Percentiles rank a stretch among this genome's conserved stretches.
Evolutionary conservation across 2,888 invertebrate genomes (phyloP).

Genomic region (Bellardia pandia): DNA sequence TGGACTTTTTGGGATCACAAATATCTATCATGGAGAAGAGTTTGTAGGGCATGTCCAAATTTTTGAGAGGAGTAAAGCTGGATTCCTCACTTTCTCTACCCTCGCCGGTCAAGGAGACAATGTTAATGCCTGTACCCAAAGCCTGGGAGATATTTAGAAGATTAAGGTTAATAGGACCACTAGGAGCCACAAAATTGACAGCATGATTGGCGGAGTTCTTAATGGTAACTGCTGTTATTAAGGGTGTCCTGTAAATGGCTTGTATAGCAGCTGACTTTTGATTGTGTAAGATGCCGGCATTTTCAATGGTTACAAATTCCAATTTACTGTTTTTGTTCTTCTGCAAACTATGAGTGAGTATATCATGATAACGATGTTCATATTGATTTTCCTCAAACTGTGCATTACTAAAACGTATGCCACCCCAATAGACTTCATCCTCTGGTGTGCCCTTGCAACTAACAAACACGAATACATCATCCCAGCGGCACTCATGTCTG

Average conservation of each 20-base stretch:
- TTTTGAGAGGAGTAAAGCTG: constrained; percentile 93
- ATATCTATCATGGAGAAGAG: constrained; percentile 97
- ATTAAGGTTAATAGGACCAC: constrained; percentile 91
- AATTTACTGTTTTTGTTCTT: constrained; percentile 90
- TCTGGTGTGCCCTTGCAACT: constrained; percentile 90
- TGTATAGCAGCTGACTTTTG: constrained; percentile 97
- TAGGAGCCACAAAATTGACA: constrained; percentile 95
- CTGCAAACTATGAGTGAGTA: constrained; percentile 90
- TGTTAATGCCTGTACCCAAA: constrained; percentile 95
- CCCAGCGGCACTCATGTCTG: constrained; percentile 93
- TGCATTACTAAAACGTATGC: constrained; percentile 94
- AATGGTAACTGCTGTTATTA: constrained; percentile 92
- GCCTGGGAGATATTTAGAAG: constrained; percentile 91
- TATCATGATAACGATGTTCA: constrained; percentile 92
- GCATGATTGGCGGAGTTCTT: constrained; percentile 95
- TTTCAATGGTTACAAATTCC: constrained; percentile 92
- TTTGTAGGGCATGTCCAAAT: constrained; percentile 93
- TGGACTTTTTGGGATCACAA: constrained; percentile 97
- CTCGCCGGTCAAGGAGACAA: constrained; percentile 96
- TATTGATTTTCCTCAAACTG: constrained; percentile 95
- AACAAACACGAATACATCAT: constrained; percentile 96
- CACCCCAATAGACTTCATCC: constrained; percentile 95
- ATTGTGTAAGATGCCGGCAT: constrained; percentile 97
- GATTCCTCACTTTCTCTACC: constrained; percentile 94
- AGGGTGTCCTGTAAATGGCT: constrained; percentile 94